Base-by-base conservation (phyloP, 64 coral and sea anemone genomes). In the Trachythela sp. region DNA sequence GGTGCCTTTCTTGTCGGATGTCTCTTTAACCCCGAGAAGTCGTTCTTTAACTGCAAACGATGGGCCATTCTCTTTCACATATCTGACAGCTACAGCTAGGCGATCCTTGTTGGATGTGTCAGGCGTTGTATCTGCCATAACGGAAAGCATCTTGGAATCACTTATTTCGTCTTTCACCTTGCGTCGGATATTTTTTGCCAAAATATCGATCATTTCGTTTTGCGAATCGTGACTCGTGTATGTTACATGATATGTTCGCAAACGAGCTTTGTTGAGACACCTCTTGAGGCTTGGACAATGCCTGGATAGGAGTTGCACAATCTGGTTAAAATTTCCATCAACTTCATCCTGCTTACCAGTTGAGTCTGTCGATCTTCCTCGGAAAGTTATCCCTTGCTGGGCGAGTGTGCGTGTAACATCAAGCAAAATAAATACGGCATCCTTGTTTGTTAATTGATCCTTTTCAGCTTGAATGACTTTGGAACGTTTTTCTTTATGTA, bases 381-480 rank as follows among this genome's bases (percentile, higher is more conserved):
- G 56, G 59, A 88, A 88, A 68, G 86, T 54, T 26, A 88, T 39
- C 36, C 86, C 86, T 40, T 88, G 86, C n/a, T 31, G 36, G 40
- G 86, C 86, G n/a, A 88, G 86, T 11, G 86, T 88, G 22, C 86
- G 26, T 24, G 86, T 31, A 71, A 88, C 75, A 18, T 80, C 75
- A 11, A 80, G 38, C 32, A 80, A 36, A 40, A 80, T 80, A 37
- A 37, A 13, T 0, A 36, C 38, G 1, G 75, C 32, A 37, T 80
- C 34, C 1, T 40, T 36, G 38, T 80, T 80, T 40, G 33, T 11
- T 29, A 37, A 22, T 18, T 36, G 32, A 9, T 80, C 32, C 8
- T 36, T 40, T 80, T 37, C 75, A 2, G 2, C 32, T 80, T 80
- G 33, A 40, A 80, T 80, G 2, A 18, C 13, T 11, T 8, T 80